Base-by-base conservation (phyloP, 2,888 invertebrate species). In the Dynastes hyllus region DNA sequence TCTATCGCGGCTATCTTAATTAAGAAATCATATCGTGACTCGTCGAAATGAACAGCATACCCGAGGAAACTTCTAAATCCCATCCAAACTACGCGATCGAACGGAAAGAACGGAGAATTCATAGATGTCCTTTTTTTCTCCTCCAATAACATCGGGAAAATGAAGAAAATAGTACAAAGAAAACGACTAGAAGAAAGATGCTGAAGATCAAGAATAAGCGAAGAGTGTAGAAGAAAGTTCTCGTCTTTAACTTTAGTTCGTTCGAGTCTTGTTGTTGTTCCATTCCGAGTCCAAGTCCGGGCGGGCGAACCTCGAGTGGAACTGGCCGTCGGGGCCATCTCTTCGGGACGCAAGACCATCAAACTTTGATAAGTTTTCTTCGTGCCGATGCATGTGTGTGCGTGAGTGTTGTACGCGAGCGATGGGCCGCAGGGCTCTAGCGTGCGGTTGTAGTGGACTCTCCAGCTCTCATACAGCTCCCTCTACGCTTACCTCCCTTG, bases 291-390 rank as follows among this genome's bases (percentile, higher is more conserved):
- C 40, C 11, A 22, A 66, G 76, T 53, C 76, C 66, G 66, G 40
- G 65, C 76, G 53, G 58, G 5, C 32, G 32, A 37, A 37, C 32
- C 32, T 55, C 73, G 55, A 51, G 58, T 16, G 61, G 66, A 51
- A 71, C 71, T 27, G 50, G 66, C 32, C 76, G 45, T 45, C 45
- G 45, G 82, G 81, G 83, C 83, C 82, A 82, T 82, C 82, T 83
- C 83, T 83, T 83, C 80, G 83, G 66, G 85, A 87, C 85, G 84
- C 85, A 45, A 45, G 86, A 86, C 87, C 88, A 89, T 89, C 89
- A 89, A 89, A 89, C 85, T 89, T 89, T 89, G 88, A 89, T 89
- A 89, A 88, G 87, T 84, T 84, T 84, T 85, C 84, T 81, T 78
- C 79, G 82, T 67, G 29, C 61, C 79, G 76, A 65, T 13, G 29